Percentiles rank a stretch among this genome's conserved stretches.
Conservation (phyloP, 2,888 invertebrate genomes). For the Drosophila bunnanda region DNA sequence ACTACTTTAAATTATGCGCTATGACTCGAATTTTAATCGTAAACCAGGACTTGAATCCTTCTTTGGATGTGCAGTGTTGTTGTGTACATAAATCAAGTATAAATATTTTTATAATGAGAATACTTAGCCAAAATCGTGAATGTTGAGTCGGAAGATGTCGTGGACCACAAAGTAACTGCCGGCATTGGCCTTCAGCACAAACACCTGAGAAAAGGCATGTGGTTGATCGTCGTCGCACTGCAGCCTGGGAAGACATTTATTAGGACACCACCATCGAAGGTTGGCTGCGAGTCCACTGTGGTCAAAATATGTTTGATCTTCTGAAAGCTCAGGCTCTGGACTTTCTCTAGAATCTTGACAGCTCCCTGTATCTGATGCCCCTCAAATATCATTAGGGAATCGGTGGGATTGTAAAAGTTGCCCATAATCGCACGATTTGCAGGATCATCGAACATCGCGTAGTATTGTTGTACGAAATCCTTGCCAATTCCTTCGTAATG, state of each 20-base stretch:
- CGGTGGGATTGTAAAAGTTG: constrained; percentile 91
- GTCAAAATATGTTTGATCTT: constrained; percentile 96
- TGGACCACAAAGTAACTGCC: constrained; percentile 96
- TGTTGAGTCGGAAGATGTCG: constrained; percentile 97
- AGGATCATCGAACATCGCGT: constrained; percentile 95
- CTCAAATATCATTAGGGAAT: constrained; percentile 98
- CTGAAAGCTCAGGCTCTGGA: constrained; percentile 96
- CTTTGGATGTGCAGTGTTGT: not conserved
- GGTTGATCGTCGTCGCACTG: constrained; percentile 99
- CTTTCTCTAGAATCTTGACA: constrained; percentile 97
- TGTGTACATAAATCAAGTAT: not conserved
- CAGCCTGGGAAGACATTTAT: constrained; percentile 97
- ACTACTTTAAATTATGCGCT: not conserved
- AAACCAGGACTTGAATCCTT: constrained; percentile 2
- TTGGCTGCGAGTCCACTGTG: constrained; percentile 98
- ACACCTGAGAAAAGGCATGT: constrained; percentile 96
- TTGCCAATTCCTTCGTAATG: constrained; percentile 97
- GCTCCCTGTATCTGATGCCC: constrained; percentile 96
- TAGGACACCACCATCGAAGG: constrained; percentile 97
- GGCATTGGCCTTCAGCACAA: constrained; percentile 94
- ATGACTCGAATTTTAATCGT: not conserved
- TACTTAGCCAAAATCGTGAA: constrained; percentile 90
- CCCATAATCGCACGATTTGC: constrained; percentile 92
- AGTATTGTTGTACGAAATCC: constrained; percentile 97
- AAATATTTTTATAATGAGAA: too few relatives aligned